Conservation (phyloP, 2,797 vertebrate species). For the Pangasius sanitwongsei region DNA sequence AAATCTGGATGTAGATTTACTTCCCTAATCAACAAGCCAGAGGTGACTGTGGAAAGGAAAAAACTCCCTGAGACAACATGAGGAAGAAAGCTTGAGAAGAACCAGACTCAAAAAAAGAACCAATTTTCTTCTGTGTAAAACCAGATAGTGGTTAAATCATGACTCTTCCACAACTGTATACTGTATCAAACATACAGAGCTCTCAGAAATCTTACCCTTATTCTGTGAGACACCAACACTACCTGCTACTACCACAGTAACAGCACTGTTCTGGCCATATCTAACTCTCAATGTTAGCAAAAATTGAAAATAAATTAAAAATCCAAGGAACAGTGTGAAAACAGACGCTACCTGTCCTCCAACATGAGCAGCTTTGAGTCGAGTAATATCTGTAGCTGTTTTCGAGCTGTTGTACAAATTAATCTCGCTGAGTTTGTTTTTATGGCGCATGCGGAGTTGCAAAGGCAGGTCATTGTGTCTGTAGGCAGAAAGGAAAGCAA, state of each 20-base stretch:
- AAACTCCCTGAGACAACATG: background rate
- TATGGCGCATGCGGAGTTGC: slow-evolving; percentile 76
- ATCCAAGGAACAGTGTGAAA: background rate
- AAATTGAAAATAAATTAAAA: background rate
- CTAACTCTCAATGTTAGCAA: background rate
- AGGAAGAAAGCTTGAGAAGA: background rate
- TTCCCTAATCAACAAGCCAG: background rate
- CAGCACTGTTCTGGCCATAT: background rate
- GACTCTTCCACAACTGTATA: background rate
- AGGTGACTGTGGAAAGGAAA: background rate
- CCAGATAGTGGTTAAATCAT: background rate
- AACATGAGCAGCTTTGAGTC: slow-evolving; percentile 80
- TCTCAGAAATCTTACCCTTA: background rate
- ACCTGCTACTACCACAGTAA: background rate
- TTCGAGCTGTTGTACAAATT: slow-evolving; percentile 73
- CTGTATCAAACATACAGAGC: background rate
- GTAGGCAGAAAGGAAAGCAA: slow-evolving; percentile 13
- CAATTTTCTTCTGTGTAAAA: background rate
- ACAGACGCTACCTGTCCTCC: slow-evolving; percentile 84
- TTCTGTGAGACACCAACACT: background rate
- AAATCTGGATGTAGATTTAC: background rate
- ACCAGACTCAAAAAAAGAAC: background rate
- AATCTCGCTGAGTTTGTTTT: slow-evolving; percentile 73
- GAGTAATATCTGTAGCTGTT: slow-evolving; percentile 82
- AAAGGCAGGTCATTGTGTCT: slow-evolving; percentile 91